Evolutionary conservation across 2,888 invertebrate genomes (phyloP).

Genomic region (Saturnia pavonia): DNA sequence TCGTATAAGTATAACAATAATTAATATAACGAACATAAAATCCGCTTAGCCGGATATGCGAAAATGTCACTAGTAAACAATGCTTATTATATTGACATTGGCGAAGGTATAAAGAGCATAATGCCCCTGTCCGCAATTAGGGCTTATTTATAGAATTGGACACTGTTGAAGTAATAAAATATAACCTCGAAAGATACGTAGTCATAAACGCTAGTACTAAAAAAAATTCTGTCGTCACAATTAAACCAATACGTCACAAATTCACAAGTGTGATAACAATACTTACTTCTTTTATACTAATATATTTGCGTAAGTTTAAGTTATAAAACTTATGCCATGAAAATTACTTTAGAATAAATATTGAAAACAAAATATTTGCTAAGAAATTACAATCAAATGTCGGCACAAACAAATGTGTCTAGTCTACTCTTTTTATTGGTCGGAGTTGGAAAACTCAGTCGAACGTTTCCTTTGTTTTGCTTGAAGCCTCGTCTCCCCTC

Average conservation of each 20-base stretch:
- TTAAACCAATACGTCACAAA: constrained; percentile 34
- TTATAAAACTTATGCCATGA: neutral
- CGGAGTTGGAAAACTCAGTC: constrained; percentile 60
- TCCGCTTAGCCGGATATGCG: neutral
- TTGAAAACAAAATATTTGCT: neutral
- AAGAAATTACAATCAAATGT: constrained; percentile 10
- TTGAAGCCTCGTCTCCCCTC: constrained; percentile 65
- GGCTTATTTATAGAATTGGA: constrained; percentile 28
- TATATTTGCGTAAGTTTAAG: neutral
- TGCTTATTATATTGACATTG: constrained; percentile 36
- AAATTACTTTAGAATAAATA: neutral
- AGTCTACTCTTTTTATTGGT: constrained; percentile 36
- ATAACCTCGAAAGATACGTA: constrained; percentile 39
- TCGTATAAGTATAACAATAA: neutral
- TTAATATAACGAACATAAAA: neutral
- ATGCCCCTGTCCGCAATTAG: constrained; percentile 38
- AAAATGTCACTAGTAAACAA: neutral
- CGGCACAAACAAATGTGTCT: constrained; percentile 28
- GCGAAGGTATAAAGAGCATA: constrained; percentile 27
- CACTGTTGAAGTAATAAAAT: constrained; percentile 39
- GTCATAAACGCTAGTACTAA: constrained; percentile 48
- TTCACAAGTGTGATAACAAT: constrained; percentile 34
- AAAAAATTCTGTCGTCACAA: constrained; percentile 30
- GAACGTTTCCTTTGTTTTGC: constrained; percentile 69
- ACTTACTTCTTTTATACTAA: constrained; percentile 24